Evolutionary conservation across 2,888 invertebrate species (phyloP).

Genomic region (Sinelater perroti): DNA sequence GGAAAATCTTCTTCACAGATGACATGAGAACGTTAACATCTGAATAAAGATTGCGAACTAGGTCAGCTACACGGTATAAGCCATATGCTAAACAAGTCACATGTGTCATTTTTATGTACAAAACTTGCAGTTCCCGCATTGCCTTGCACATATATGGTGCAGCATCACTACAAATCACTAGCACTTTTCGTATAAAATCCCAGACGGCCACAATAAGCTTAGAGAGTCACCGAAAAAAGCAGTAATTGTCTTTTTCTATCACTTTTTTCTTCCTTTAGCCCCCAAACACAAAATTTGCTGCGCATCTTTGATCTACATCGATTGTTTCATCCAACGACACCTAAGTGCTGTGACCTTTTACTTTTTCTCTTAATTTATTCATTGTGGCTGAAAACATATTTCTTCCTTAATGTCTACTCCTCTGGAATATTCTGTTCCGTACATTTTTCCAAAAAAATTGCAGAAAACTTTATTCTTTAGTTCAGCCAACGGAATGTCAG

Average conservation of each 20-base stretch:
- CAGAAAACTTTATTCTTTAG: conserved; percentile 8
- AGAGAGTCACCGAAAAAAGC: conserved; percentile 3
- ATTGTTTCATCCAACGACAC: conserved; percentile 41
- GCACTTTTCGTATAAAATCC: neutral
- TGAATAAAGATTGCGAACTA: neutral
- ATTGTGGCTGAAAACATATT: conserved; percentile 31
- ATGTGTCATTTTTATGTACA: neutral
- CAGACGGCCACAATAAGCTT: neutral
- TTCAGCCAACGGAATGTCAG: conserved; percentile 8
- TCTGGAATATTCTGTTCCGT: conserved; percentile 27
- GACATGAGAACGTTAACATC: neutral
- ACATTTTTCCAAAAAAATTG: conserved; percentile 8
- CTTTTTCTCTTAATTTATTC: conserved; percentile 22
- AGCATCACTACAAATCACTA: neutral
- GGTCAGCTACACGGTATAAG: neutral
- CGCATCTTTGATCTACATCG: conserved; percentile 33
- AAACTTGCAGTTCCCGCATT: neutral
- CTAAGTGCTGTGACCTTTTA: conserved; percentile 40
- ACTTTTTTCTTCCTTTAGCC: conserved; percentile 8
- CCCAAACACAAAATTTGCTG: conserved; percentile 43
- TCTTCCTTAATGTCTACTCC: conserved; percentile 38
- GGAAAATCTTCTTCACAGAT: neutral
- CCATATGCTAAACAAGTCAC: conserved; percentile 12
- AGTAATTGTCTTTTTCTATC: conserved; percentile 7
- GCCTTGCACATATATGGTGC: neutral